Conservation (phyloP, 1,140 invertebrate species). For the Camponotus floridanus region DNA sequence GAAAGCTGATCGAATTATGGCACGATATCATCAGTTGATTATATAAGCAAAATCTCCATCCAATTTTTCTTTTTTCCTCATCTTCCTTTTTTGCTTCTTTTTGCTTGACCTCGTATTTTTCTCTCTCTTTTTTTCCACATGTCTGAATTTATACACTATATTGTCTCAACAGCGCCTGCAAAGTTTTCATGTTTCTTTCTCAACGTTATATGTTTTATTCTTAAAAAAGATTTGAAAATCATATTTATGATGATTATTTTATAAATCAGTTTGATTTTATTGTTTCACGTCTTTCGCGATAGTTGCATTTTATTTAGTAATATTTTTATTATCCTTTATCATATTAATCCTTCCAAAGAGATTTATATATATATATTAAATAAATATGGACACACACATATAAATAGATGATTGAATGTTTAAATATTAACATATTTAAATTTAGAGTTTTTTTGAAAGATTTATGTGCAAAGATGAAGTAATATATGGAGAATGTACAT, state of each 20-base stretch:
- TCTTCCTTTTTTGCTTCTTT: conserved; percentile 5
- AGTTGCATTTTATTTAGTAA: conserved; percentile 8
- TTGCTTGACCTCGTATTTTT: background rate
- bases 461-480: too few species aligned
- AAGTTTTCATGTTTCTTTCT: conserved; percentile 13
- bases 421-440: too few species aligned
- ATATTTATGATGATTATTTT: background rate
- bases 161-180: background rate
- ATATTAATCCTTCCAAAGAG: background rate
- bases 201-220: background rate
- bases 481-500: too few species aligned
- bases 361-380: conserved; percentile 13
- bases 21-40: conserved; percentile 80
- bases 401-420: too few species aligned
- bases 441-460: too few species aligned
- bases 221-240: background rate
- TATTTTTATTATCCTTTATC: conserved; percentile 24
- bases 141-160: background rate
- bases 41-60: conserved; percentile 69
- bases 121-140: background rate
- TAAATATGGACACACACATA: too few species aligned
- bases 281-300: background rate
- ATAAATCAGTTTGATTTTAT: conserved; percentile 2
- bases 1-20: conserved; percentile 76
- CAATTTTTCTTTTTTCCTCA: conserved; percentile 36